Evolutionary conservation across 2,888 invertebrate species (phyloP).

Genomic region (Hydrotaea diabolus): DNA sequence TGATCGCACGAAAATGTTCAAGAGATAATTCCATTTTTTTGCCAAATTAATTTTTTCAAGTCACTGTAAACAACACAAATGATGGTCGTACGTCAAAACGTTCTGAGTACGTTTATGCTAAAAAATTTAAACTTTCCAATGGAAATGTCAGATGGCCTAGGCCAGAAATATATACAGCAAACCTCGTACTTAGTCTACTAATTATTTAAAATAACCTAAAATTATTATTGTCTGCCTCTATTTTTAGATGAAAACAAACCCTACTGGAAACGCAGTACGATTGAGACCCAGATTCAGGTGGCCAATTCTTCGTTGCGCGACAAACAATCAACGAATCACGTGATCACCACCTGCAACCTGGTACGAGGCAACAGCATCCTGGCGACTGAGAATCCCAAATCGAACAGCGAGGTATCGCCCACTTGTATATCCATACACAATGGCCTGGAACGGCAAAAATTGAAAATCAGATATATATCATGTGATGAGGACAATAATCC

Average conservation of each 20-base stretch:
- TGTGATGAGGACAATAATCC: conserved; percentile 78
- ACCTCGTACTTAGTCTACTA: not conserved
- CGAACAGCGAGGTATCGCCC: conserved; percentile 71
- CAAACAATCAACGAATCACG: conserved; percentile 22
- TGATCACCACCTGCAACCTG: conserved; percentile 50
- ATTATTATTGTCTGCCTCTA: too few relatives aligned
- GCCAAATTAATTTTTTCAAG: too few relatives aligned
- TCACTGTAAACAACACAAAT: too few relatives aligned
- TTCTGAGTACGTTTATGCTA: too few relatives aligned
- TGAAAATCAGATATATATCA: conserved; percentile 76
- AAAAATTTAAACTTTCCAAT: too few relatives aligned
- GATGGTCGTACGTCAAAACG: too few relatives aligned
- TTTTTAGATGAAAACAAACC: conserved; percentile 72
- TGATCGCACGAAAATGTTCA: too few relatives aligned
- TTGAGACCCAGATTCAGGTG: conserved; percentile 79
- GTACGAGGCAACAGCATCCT: conserved; percentile 59
- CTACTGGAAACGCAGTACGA: conserved; percentile 79
- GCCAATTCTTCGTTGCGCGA: conserved; percentile 68
- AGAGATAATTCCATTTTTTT: too few relatives aligned
- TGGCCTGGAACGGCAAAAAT: conserved; percentile 70
- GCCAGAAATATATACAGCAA: too few relatives aligned
- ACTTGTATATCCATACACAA: conserved; percentile 72
- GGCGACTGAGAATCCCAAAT: conserved; percentile 69
- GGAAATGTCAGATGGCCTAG: too few relatives aligned
- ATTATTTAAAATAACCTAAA: not conserved